Evolutionary conservation across 1,140 invertebrate genomes (phyloP).

Genomic region (Triops cancriformis): DNA sequence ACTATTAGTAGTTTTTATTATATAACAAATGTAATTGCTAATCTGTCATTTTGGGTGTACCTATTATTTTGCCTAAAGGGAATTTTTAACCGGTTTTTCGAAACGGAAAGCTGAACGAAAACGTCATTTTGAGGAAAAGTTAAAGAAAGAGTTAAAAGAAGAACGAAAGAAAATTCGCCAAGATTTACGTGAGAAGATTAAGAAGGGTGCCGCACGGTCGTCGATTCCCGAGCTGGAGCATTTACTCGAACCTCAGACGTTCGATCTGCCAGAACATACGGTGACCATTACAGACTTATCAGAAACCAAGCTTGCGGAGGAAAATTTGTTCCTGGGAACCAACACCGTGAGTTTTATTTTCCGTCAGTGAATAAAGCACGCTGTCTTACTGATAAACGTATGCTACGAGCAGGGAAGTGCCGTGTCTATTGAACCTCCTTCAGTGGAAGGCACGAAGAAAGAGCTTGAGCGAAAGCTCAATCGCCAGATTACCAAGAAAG

Average conservation of each 20-base stretch:
- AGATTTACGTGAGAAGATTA: slow-evolving; percentile 21
- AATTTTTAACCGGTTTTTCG: slow-evolving; percentile 21
- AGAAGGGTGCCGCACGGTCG: slow-evolving; percentile 11
- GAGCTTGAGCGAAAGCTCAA: slow-evolving; percentile 18
- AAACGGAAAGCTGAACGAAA: slow-evolving; percentile 25
- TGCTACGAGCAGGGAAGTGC: not conserved
- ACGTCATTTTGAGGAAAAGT: slow-evolving; percentile 22
- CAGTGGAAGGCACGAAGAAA: slow-evolving; percentile 11
- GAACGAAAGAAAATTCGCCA: slow-evolving; percentile 19
- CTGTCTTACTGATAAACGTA: not conserved
- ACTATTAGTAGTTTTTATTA: not conserved
- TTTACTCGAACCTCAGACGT: slow-evolving; percentile 16
- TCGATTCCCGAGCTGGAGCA: slow-evolving; percentile 23
- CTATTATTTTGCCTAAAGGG: not conserved
- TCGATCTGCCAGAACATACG: slow-evolving; percentile 23
- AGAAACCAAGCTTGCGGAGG: not conserved
- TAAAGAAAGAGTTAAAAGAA: slow-evolving; percentile 22
- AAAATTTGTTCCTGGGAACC: slow-evolving; percentile 24
- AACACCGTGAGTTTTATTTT: slow-evolving; percentile 15
- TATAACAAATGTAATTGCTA: not conserved
- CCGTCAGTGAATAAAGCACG: not conserved
- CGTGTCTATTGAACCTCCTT: not conserved
- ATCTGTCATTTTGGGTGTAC: not conserved
- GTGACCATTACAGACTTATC: slow-evolving; percentile 17
- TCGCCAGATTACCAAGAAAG: slow-evolving; percentile 22